These are phyloP conservation scores for Megastigmus dorsalis DNA, from an alignment of 2,888 invertebrate species.

Conservation along the genomic window DNA sequence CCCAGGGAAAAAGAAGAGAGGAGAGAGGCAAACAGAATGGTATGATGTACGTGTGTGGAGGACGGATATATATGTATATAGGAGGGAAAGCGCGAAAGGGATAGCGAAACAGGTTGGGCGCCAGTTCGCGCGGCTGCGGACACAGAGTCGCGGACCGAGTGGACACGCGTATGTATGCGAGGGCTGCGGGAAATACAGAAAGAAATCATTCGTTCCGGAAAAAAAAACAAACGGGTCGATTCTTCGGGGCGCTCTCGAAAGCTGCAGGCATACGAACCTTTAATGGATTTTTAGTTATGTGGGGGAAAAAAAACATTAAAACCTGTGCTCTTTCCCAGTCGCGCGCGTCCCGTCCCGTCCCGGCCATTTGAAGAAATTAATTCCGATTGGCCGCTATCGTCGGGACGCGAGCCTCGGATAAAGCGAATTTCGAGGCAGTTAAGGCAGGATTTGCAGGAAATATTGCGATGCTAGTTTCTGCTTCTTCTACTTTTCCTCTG, in stretches of 20 bases:
- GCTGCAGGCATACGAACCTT: slow-evolving; percentile 52
- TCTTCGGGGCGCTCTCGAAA: slow-evolving; percentile 33
- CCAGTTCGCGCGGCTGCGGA: no score
- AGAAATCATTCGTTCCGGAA: no score
- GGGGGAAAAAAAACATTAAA: slow-evolving; percentile 63
- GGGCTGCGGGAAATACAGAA: no score
- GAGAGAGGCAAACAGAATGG: not conserved
- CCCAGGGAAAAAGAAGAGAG: not conserved
- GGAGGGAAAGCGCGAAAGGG: slow-evolving; percentile 35
- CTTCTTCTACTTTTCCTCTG: not conserved
- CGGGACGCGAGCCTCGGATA: slow-evolving; percentile 25
- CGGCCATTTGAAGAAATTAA: slow-evolving; percentile 65
- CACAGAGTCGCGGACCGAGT: no score
- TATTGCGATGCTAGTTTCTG: slow-evolving; percentile 23
- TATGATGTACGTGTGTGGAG: not conserved
- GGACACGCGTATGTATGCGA: no score
- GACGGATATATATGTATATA: not conserved
- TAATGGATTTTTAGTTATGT: slow-evolving; percentile 67
- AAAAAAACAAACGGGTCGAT: slow-evolving; percentile 46
- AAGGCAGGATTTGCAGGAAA: slow-evolving; percentile 44
- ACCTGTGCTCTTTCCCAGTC: slow-evolving; percentile 58
- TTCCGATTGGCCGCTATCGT: slow-evolving; percentile 65
- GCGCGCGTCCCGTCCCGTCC: slow-evolving; percentile 28
- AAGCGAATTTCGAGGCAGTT: slow-evolving; percentile 39
- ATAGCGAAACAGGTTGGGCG: no score